Conservation (phyloP, 2,113 vertebrate genomes). For the Panthera uncia region DNA sequence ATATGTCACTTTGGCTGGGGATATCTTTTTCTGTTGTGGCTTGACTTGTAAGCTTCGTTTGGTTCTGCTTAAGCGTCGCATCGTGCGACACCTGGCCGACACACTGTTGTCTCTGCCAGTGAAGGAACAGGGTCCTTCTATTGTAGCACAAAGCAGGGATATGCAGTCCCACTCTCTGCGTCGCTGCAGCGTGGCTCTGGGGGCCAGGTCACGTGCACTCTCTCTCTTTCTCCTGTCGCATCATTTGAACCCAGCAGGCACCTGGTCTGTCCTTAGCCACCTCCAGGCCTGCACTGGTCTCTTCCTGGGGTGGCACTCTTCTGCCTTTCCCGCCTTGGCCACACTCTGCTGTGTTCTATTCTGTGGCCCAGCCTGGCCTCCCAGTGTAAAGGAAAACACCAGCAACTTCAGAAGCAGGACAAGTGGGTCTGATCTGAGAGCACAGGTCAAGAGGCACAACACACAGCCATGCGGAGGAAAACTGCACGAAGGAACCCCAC, state of each 20-base stretch:
- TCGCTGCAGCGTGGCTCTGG: background rate
- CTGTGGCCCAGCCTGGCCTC: too few species aligned
- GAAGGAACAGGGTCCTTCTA: background rate
- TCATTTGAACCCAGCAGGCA: background rate
- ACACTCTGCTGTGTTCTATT: background rate
- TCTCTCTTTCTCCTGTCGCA: background rate
- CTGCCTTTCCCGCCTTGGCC: background rate
- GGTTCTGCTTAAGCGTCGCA: background rate
- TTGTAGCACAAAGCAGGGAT: background rate
- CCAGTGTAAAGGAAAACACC: background rate
- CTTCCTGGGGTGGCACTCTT: too few species aligned
- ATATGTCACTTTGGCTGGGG: background rate
- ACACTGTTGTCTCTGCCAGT: background rate
- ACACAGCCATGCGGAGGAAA: background rate
- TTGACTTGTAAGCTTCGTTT: background rate
- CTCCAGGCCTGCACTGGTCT: background rate
- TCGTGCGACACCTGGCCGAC: background rate
- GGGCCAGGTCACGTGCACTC: background rate
- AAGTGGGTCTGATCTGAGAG: background rate
- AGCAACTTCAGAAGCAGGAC: background rate
- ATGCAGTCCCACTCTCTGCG: too few species aligned
- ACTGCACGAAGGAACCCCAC: rapidly evolving
- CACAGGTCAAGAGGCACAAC: rapidly evolving
- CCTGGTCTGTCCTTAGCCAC: background rate
- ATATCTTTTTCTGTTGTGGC: too few species aligned